These are phyloP conservation scores for Eretmochelys imbricata DNA, from an alignment of 2,113 vertebrate species.

Conservation along the genomic window DNA sequence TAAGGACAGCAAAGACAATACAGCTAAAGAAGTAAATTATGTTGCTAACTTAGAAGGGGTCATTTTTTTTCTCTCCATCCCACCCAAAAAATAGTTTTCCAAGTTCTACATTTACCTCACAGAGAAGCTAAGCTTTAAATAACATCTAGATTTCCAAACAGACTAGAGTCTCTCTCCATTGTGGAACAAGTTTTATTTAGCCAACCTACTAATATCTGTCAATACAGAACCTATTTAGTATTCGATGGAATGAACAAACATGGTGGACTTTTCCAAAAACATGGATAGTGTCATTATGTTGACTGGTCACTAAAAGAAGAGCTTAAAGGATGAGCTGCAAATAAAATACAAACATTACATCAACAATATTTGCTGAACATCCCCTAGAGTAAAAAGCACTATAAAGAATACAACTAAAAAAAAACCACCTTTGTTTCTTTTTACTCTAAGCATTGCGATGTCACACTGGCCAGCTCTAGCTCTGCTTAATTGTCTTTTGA, in stretches of 20 bases:
- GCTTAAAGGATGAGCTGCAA: not conserved
- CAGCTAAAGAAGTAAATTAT: not conserved
- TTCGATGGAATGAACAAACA: accelerated
- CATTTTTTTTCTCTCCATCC: not conserved
- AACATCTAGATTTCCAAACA: not conserved
- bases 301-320: not conserved
- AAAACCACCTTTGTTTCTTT: not conserved
- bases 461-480: not conserved
- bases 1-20: not conserved
- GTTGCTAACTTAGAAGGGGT: too few relatives aligned
- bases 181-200: not conserved
- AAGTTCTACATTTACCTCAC: not conserved
- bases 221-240: not conserved
- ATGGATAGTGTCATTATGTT: not conserved
- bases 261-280: not conserved
- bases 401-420: not conserved
- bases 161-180: not conserved
- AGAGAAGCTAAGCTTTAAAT: not conserved
- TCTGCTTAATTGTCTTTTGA: not conserved
- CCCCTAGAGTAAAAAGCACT: not conserved
- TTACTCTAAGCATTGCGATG: not conserved
- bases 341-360: not conserved
- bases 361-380: not conserved
- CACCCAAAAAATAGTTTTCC: not conserved
- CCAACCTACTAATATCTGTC: not conserved